A percentile compares a stretch with the other conserved stretches of the same genome.
These are phyloP conservation scores for Sphinx pinastri DNA, from an alignment of 2,888 invertebrate genomes.

Conservation along the genomic window DNA sequence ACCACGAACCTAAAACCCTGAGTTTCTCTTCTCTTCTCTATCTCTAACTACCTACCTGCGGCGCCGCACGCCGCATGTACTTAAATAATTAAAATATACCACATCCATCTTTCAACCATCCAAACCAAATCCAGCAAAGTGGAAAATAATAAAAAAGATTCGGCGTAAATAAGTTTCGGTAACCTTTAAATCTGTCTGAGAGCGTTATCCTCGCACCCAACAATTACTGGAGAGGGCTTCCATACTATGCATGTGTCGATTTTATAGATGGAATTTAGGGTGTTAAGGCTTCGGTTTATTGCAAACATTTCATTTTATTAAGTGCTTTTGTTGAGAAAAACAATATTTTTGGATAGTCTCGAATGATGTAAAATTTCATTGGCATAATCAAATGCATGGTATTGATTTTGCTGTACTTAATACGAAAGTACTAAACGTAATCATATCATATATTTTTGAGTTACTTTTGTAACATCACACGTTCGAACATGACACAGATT, in stretches of 20 bases:
- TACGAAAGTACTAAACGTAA: too few relatives aligned
- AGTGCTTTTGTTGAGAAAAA: neutral
- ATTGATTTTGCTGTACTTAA: too few relatives aligned
- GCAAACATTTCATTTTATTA: neutral
- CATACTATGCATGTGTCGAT: constrained; percentile 6
- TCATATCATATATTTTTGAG: too few relatives aligned
- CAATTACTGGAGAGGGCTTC: constrained; percentile 25
- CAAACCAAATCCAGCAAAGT: constrained; percentile 37
- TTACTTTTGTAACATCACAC: too few relatives aligned
- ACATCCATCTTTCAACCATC: constrained; percentile 36
- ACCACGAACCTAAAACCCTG: too few relatives aligned
- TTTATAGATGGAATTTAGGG: neutral
- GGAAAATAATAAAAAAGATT: constrained; percentile 57
- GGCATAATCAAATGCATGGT: too few relatives aligned
- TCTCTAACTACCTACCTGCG: too few relatives aligned
- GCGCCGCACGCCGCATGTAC: too few relatives aligned
- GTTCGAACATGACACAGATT: too few relatives aligned
- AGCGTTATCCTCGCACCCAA: constrained; percentile 32
- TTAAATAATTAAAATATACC: constrained; percentile 29
- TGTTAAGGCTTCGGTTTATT: neutral
- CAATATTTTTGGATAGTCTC: too few relatives aligned
- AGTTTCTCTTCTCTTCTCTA: too few relatives aligned
- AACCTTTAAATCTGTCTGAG: constrained; percentile 42
- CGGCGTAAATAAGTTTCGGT: constrained; percentile 49
- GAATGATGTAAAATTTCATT: too few relatives aligned